Evolutionary conservation across 1,140 invertebrate species (phyloP).

Genomic region (Agraylea sexmaculata): DNA sequence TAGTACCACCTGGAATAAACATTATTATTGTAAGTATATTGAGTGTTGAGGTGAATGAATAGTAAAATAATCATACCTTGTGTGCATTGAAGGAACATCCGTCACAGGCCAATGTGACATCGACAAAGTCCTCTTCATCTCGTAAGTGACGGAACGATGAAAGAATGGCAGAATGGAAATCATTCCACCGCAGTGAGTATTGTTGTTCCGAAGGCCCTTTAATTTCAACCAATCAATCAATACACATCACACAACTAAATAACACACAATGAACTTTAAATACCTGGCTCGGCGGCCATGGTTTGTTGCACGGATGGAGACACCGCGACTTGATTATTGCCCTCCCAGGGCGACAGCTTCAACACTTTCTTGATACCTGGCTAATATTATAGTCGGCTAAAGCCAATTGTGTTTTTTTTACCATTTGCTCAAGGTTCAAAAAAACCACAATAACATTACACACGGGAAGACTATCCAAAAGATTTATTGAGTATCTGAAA

Average conservation of each 20-base stretch:
- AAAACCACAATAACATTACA: too few relatives aligned
- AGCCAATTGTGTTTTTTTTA: too few relatives aligned
- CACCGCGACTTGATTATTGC: slow-evolving; percentile 21
- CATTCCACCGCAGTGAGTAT: slow-evolving; percentile 87
- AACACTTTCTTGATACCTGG: too few relatives aligned
- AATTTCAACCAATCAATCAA: not conserved
- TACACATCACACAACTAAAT: not conserved
- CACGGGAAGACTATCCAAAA: too few relatives aligned
- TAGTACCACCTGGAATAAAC: slow-evolving; percentile 48
- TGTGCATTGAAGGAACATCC: slow-evolving; percentile 79
- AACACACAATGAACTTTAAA: slow-evolving; percentile 9
- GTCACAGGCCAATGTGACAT: slow-evolving; percentile 86
- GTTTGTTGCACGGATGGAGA: slow-evolving; percentile 36
- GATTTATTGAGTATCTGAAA: too few relatives aligned
- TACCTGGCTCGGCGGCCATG: slow-evolving; percentile 40
- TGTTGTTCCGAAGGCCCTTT: slow-evolving; percentile 57
- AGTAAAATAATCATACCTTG: slow-evolving; percentile 46
- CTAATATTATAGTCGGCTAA: too few relatives aligned
- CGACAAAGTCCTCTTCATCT: slow-evolving; percentile 79
- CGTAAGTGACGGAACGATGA: slow-evolving; percentile 74
- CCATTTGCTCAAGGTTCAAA: too few relatives aligned
- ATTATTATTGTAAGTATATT: slow-evolving; percentile 1
- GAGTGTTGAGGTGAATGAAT: not conserved
- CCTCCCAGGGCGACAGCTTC: slow-evolving; percentile 17
- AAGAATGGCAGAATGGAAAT: slow-evolving; percentile 81